Percentiles rank a stretch among this genome's conserved stretches.
Conservation (phyloP, 2,888 invertebrate species). For the Germaria angustata region DNA sequence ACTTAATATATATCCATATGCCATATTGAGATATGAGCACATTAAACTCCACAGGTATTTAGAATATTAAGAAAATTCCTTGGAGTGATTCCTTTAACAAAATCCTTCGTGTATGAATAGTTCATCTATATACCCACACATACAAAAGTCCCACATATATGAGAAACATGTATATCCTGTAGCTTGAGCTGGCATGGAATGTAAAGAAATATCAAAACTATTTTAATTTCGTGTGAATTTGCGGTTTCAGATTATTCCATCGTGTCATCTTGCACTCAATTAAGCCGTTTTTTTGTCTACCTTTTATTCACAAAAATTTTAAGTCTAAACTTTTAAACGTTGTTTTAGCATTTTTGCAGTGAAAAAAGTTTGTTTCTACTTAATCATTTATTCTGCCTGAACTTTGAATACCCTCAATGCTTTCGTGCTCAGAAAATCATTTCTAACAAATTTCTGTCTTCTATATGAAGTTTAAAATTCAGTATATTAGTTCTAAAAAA, state of each 20-base stretch:
- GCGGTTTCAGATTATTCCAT: constrained; percentile 47
- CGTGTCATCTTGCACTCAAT: constrained; percentile 59
- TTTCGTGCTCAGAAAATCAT: background rate
- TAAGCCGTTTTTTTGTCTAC: constrained; percentile 15
- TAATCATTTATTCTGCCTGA: too few species aligned
- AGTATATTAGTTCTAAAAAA: background rate
- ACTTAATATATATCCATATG: too few species aligned
- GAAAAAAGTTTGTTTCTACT: too few species aligned
- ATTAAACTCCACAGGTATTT: too few species aligned
- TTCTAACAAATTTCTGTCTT: background rate
- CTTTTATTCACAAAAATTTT: background rate
- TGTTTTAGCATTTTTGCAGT: too few species aligned
- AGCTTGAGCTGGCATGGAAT: background rate
- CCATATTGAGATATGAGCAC: too few species aligned
- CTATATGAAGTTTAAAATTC: background rate
- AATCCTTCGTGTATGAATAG: too few species aligned
- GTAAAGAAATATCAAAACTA: constrained; percentile 41
- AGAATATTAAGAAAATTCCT: too few species aligned
- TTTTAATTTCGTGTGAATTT: constrained; percentile 62
- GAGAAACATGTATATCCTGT: background rate
- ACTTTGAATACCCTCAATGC: background rate
- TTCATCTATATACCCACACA: too few species aligned
- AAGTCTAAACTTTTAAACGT: constrained; percentile 5
- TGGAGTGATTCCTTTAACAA: too few species aligned
- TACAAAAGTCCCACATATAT: background rate